Conservation (phyloP, 1,140 invertebrate genomes). For the Drosophila quadrilineata region DNA sequence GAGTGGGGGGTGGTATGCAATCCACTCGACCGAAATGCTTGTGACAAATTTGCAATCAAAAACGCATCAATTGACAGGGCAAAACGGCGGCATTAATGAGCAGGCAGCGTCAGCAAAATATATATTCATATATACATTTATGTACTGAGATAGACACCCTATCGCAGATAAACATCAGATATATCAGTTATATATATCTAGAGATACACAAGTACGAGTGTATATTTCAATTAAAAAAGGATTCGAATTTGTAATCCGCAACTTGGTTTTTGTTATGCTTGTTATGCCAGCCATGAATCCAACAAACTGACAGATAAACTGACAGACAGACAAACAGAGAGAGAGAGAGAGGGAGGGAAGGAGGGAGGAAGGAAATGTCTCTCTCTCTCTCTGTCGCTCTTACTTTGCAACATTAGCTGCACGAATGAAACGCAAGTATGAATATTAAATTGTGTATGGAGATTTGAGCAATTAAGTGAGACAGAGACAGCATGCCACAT, state of each 20-base stretch:
- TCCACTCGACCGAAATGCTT: constrained; percentile 60
- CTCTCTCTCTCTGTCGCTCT: too few species aligned
- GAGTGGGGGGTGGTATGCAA: too few species aligned
- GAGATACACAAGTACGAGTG: background rate
- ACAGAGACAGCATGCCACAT: constrained; percentile 32
- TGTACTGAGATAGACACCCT: too few species aligned
- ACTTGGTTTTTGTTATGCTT: constrained; percentile 5
- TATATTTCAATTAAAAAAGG: constrained; percentile 79
- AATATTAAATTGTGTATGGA: constrained; percentile 75
- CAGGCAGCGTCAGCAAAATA: constrained; percentile 22
- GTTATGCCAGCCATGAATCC: constrained; percentile 10
- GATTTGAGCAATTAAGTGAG: constrained; percentile 61
- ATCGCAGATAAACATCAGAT: constrained; percentile 27
- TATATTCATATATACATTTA: constrained; percentile 19
- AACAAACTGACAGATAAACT: too few species aligned
- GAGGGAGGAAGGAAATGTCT: too few species aligned
- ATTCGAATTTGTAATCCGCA: constrained; percentile 71
- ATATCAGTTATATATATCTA: background rate
- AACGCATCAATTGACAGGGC: constrained; percentile 69
- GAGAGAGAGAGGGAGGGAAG: too few species aligned
- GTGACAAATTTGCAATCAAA: constrained; percentile 77
- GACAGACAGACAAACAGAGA: too few species aligned
- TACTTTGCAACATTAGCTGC: constrained; percentile 68
- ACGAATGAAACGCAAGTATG: constrained; percentile 74
- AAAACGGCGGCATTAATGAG: constrained; percentile 60